Conservation (phyloP, 2,888 invertebrate species). For the Aleiodes testaceus region DNA sequence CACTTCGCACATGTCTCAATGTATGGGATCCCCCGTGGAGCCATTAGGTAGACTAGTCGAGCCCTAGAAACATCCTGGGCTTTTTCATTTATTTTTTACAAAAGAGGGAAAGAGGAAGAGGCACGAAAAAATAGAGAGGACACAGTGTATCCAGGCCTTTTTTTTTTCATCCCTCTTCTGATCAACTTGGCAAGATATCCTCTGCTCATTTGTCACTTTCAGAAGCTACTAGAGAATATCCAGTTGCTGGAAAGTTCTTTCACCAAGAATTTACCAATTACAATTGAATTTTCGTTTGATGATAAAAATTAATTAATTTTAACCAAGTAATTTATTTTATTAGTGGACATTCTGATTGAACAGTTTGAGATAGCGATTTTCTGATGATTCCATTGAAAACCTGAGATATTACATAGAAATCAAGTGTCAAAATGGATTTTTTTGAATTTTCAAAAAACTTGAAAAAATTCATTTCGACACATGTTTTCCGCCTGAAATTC, state of each 20-base stretch:
- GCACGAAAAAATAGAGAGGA: neutral
- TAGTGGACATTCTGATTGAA: too few relatives aligned
- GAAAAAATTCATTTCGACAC: too few relatives aligned
- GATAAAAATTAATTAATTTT: conserved; percentile 37
- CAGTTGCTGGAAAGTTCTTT: too few relatives aligned
- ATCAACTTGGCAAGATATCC: conserved; percentile 18
- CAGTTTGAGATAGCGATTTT: too few relatives aligned
- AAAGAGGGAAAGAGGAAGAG: conserved; percentile 23
- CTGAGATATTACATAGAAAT: too few relatives aligned
- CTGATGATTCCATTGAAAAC: too few relatives aligned
- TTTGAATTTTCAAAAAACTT: too few relatives aligned
- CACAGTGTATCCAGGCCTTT: conserved; percentile 10
- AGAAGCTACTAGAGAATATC: conserved; percentile 22
- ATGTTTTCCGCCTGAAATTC: too few relatives aligned
- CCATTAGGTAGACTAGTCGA: conserved; percentile 56
- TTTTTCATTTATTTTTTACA: neutral
- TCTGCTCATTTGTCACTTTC: conserved; percentile 18
- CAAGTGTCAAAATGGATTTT: too few relatives aligned
- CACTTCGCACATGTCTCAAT: conserved; percentile 38
- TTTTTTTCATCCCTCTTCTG: conserved; percentile 10
- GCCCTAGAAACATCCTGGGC: conserved; percentile 16
- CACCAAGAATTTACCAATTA: too few relatives aligned
- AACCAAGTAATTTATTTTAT: too few relatives aligned
- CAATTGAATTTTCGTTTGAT: too few relatives aligned
- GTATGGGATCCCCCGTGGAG: conserved; percentile 52